Conservation (phyloP, 2,113 vertebrate species). For the Lethenteron reissneri region DNA sequence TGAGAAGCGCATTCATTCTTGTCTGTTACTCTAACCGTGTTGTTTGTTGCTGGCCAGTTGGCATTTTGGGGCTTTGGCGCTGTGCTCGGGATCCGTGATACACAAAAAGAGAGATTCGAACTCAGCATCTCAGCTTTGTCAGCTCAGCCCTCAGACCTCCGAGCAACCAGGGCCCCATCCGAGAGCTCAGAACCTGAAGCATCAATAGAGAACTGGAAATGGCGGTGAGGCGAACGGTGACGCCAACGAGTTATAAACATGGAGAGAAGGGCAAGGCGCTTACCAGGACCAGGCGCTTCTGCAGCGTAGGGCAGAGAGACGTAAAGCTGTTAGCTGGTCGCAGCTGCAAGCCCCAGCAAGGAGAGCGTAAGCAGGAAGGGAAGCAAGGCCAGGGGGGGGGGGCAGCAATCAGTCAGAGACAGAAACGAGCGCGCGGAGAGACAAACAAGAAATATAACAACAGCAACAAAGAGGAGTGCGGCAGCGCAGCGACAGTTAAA, state of each 20-base stretch:
- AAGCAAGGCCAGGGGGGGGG: background rate
- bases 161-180: background rate
- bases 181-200: background rate
- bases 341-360: conserved; percentile 5
- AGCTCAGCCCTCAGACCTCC: no score
- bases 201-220: background rate
- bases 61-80: no score
- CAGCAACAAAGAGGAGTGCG: background rate
- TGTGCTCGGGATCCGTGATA: no score
- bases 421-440: background rate
- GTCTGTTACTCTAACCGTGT: no score
- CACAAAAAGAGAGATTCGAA: no score
- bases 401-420: no score
- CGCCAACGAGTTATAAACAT: background rate
- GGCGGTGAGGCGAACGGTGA: no score
- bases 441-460: conserved; percentile 2
- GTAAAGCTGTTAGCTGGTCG: conserved; percentile 1
- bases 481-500: background rate
- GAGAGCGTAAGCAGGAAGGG: background rate
- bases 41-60: no score
- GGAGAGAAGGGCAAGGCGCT: background rate
- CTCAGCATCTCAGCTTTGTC: no score
- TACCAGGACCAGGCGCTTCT: conserved; percentile 6
- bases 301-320: conserved; percentile 6
- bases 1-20: no score